A percentile compares a stretch with the other conserved stretches of the same genome.
Conservation (phyloP, 2,113 vertebrate genomes). For the Lathamus discolor region DNA sequence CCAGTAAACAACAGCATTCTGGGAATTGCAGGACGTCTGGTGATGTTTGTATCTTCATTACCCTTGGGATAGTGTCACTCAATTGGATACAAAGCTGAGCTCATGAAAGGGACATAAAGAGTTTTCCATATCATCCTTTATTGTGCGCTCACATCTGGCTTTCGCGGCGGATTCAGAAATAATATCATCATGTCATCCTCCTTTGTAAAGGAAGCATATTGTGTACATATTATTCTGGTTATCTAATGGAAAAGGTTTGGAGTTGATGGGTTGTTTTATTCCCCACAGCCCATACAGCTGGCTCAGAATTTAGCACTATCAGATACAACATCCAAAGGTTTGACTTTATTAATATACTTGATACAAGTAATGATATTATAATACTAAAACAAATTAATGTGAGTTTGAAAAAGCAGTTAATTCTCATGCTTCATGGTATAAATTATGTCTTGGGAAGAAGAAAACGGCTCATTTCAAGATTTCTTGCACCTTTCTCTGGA, state of each 20-base stretch:
- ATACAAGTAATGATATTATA: background rate
- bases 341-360: background rate
- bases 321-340: background rate
- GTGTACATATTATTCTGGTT: background rate
- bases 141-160: background rate
- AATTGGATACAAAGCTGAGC: background rate
- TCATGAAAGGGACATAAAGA: background rate
- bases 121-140: background rate
- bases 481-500: background rate
- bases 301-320: background rate
- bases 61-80: background rate
- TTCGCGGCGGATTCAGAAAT: background rate
- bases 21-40: background rate
- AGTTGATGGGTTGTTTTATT: background rate
- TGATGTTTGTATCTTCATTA: background rate
- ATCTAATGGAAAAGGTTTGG: background rate
- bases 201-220: background rate
- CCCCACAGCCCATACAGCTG: conserved; percentile 17
- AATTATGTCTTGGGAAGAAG: background rate
- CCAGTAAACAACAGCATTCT: background rate
- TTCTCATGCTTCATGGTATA: background rate
- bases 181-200: background rate
- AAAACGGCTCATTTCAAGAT: background rate
- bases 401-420: background rate
- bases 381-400: background rate